Percentiles rank a stretch among this genome's conserved stretches.
Evolutionary conservation across 1,140 invertebrate genomes (phyloP).

Genomic region (Bombus vancouverensis): DNA sequence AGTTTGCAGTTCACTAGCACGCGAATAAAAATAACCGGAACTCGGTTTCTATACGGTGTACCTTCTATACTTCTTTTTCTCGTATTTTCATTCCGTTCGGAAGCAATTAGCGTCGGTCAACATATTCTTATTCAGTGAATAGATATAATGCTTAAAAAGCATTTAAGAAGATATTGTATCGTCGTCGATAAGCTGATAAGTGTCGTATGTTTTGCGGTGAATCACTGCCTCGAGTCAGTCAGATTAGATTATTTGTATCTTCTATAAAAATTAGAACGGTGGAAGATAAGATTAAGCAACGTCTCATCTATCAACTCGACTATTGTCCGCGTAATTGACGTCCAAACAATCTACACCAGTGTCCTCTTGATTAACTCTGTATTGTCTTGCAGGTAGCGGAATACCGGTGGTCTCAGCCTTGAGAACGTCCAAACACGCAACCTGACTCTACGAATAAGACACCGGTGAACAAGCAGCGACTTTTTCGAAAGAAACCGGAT

Average conservation of each 20-base stretch:
- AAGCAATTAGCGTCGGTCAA: neutral
- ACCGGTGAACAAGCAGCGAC: neutral
- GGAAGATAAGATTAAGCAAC: too few relatives aligned
- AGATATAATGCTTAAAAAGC: too few relatives aligned
- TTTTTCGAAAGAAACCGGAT: neutral
- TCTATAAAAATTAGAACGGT: neutral
- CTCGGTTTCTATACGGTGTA: neutral
- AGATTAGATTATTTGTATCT: slow-evolving; percentile 20
- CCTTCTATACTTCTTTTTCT: neutral
- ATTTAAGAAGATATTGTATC: neutral
- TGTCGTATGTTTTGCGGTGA: neutral
- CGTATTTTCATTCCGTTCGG: neutral
- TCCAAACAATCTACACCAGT: neutral
- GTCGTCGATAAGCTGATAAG: slow-evolving; percentile 1
- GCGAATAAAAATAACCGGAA: neutral
- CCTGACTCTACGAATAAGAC: neutral
- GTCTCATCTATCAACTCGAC: too few relatives aligned
- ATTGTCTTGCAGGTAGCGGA: slow-evolving; percentile 24
- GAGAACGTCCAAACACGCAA: slow-evolving; percentile 39
- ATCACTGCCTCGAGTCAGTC: neutral
- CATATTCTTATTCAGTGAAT: neutral
- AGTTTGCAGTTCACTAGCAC: too few relatives aligned
- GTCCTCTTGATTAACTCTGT: slow-evolving; percentile 3
- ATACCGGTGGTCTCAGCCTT: neutral
- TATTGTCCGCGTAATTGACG: too few relatives aligned